phyloP scores from a whole-genome alignment of 2,888 invertebrate genomes.

The Eilema depressum region DNA sequence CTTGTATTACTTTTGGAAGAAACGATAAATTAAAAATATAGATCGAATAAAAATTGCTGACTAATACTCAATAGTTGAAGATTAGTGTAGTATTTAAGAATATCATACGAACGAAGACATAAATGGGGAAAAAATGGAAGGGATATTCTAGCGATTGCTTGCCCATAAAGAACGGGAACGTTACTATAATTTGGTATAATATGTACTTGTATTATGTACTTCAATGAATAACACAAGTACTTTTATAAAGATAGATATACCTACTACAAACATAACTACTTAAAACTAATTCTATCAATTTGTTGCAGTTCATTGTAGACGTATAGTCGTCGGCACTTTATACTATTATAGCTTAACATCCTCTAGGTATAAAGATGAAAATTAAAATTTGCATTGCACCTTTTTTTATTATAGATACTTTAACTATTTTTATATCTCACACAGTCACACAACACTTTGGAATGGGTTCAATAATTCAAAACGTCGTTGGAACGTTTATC shows the following conservation, averaged over 20 bases:
- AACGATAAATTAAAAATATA: not conserved
- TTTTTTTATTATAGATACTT: constrained; percentile 62
- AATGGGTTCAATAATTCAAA: constrained; percentile 71
- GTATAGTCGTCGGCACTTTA: constrained; percentile 44
- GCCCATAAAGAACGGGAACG: not conserved
- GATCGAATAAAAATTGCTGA: not conserved
- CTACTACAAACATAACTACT: constrained; percentile 38
- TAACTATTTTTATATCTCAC: constrained; percentile 61
- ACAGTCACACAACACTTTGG: constrained; percentile 73
- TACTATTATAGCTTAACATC: constrained; percentile 31
- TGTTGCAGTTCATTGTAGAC: constrained; percentile 52
- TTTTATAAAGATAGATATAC: constrained; percentile 6
- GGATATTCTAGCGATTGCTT: constrained; percentile 5
- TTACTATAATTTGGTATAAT: constrained; percentile 8
- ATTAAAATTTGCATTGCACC: constrained; percentile 65
- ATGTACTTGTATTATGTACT: constrained; percentile 6
- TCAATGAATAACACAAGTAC: not conserved
- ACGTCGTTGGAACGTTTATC: constrained; percentile 61
- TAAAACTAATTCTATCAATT: constrained; percentile 42
- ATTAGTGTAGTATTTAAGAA: not conserved
- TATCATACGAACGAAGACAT: not conserved
- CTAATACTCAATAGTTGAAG: not conserved
- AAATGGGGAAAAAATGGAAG: not conserved
- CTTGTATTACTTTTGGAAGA: too few relatives aligned
- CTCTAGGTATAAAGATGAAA: constrained; percentile 40